Evolutionary conservation across 1,140 invertebrate species (phyloP).

Genomic region (Samia ricini): DNA sequence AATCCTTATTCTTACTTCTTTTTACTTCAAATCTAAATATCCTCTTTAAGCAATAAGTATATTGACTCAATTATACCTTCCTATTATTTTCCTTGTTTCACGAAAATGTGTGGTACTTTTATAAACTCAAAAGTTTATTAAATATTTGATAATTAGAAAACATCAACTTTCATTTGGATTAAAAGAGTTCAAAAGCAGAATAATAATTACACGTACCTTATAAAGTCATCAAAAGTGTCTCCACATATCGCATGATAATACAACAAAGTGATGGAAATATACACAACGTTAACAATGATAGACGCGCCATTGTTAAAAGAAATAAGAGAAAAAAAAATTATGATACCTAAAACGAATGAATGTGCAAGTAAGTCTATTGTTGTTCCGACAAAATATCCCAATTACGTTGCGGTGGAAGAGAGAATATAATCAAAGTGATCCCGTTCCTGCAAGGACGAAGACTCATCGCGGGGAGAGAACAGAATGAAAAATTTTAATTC

Average conservation of each 20-base stretch:
- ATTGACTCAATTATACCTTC: too few species aligned
- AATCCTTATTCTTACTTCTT: too few species aligned
- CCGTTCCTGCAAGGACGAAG: constrained; percentile 46
- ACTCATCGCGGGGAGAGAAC: constrained; percentile 33
- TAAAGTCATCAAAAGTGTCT: background rate
- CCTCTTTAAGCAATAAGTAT: too few species aligned
- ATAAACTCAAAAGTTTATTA: too few species aligned
- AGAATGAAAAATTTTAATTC: constrained; percentile 74
- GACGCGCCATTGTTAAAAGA: constrained; percentile 18
- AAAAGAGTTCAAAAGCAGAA: too few species aligned
- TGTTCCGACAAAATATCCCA: constrained; percentile 67
- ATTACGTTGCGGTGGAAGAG: constrained; percentile 66
- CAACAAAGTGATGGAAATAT: background rate
- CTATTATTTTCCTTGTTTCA: too few species aligned
- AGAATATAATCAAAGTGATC: constrained; percentile 75
- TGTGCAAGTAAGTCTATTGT: constrained; percentile 66
- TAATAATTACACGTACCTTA: background rate
- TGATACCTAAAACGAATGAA: constrained; percentile 69
- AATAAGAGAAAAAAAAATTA: constrained; percentile 52
- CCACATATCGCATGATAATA: background rate
- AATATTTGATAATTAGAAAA: too few species aligned
- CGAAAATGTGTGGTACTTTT: too few species aligned
- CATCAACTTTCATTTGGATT: too few species aligned
- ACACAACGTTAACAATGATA: constrained; percentile 6
- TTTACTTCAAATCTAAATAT: too few species aligned